A percentile compares a stretch with the other conserved stretches of the same genome.
Evolutionary conservation across 1,140 invertebrate genomes (phyloP).

Genomic region (Papilio xuthus): DNA sequence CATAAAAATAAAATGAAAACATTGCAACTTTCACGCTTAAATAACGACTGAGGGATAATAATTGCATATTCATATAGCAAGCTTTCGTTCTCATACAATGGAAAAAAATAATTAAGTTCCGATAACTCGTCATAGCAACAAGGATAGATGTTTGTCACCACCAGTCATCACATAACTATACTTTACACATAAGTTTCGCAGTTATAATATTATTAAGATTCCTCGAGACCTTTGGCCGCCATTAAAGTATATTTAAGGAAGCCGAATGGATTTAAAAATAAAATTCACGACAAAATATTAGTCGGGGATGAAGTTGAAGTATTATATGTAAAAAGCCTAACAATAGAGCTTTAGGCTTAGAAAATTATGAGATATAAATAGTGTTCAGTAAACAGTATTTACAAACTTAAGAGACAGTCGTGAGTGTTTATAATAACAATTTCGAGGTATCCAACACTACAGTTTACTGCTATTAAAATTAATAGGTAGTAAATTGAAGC

Average conservation of each 20-base stretch:
- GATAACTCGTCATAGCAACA: too few relatives aligned
- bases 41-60: too few relatives aligned
- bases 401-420: not conserved
- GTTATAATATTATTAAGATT: too few relatives aligned
- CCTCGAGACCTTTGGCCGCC: too few relatives aligned
- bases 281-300: not conserved
- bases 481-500: constrained; percentile 29
- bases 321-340: not conserved
- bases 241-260: not conserved
- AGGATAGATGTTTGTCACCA: too few relatives aligned
- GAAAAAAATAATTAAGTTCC: too few relatives aligned
- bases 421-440: not conserved
- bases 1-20: not conserved
- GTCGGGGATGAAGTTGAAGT: too few relatives aligned
- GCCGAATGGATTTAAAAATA: not conserved
- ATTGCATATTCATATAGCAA: not conserved
- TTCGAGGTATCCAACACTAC: constrained; percentile 14
- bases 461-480: constrained; percentile 29
- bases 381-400: not conserved
- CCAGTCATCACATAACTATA: too few relatives aligned
- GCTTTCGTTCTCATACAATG: not conserved
- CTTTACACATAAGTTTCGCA: too few relatives aligned
- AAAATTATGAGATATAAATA: not conserved
- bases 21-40: constrained; percentile 1
- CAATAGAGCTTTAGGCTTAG: not conserved